Evolutionary conservation across 1,140 invertebrate genomes (phyloP), one percentile per base, ranked within the genome.

Genomic region (Dinothrombium tinctorium): DNA sequence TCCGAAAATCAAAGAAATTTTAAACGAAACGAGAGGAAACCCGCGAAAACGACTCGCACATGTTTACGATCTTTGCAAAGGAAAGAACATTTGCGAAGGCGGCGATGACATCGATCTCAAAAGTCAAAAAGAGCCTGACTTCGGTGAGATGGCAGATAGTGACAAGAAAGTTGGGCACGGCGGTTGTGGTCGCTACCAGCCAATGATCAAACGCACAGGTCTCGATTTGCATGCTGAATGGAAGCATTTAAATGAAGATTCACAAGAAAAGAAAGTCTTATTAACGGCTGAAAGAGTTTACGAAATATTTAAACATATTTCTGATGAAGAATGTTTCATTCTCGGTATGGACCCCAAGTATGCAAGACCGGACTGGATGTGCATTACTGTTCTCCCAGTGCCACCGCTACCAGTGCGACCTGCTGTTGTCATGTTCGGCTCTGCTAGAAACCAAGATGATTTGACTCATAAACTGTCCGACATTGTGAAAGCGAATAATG

Each of bases 311-410:
- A 92, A 90, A 59, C 76, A 86, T 50, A 95, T 98, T 35, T 76
- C 80, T 17, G 94, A 99, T 60, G 92, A 98, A 54, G 92, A 98
- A 53, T 89, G 83, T 47, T 74, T 80, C 45, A 78, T 94, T 37
- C 59, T 99, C 35, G 92, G 89, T 36, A 89, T 90, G 81, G 60
- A 64, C 50, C 59, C 62, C 6, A 53, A 56, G 35, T 95, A 74
- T 62, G 80, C 90, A 0, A 66, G 92, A 37, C 94, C 94, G 11
- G 92, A 99, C 66, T 99, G 92, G 90, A 96, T 99, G 90, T 77
- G 99, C 33, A 67, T 90, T 2, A 95, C 90, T 6, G 86, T 94
- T 4, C 59, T 99, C 38, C 92, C 94, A 6, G 94, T 99, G 0
- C 90, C 94, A 9, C 92, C 94, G 3, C 57, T 99, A 5, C 71